These are phyloP conservation scores for Stenopsyche tienmushanensis DNA, from an alignment of 1,140 invertebrate genomes.

Conservation along the genomic window DNA sequence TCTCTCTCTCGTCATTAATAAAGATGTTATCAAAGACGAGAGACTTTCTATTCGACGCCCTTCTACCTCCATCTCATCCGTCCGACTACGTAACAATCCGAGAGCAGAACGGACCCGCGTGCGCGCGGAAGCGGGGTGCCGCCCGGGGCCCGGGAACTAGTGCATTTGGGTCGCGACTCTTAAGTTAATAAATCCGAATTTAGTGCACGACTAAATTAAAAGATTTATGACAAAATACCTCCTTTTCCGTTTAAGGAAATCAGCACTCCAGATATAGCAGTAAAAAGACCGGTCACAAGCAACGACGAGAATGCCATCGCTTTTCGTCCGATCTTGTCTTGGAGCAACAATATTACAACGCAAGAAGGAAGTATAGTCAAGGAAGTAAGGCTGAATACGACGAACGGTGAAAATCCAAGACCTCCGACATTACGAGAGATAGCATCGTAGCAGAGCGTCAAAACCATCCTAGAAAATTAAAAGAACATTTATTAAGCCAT, in stretches of 20 bases:
- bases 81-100: no score
- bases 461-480: conserved; percentile 55
- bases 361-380: conserved; percentile 61
- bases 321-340: conserved; percentile 62
- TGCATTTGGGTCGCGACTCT: no score
- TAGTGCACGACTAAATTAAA: no score
- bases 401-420: conserved; percentile 59
- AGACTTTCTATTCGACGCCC: no score
- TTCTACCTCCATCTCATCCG: no score
- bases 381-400: conserved; percentile 60
- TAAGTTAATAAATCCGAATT: no score
- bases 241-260: conserved; percentile 44
- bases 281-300: conserved; percentile 58
- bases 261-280: conserved; percentile 47
- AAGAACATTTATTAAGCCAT: conserved; percentile 1
- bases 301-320: conserved; percentile 59
- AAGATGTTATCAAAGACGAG: no score
- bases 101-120: no score
- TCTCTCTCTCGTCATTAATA: no score
- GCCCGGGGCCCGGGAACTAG: no score
- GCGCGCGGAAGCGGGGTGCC: no score
- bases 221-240: no score
- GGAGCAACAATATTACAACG: conserved; percentile 57
- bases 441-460: conserved; percentile 64
- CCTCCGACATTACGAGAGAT: conserved; percentile 63